Conservation (phyloP, 2,113 vertebrate genomes). For the Seriola dumerili region DNA sequence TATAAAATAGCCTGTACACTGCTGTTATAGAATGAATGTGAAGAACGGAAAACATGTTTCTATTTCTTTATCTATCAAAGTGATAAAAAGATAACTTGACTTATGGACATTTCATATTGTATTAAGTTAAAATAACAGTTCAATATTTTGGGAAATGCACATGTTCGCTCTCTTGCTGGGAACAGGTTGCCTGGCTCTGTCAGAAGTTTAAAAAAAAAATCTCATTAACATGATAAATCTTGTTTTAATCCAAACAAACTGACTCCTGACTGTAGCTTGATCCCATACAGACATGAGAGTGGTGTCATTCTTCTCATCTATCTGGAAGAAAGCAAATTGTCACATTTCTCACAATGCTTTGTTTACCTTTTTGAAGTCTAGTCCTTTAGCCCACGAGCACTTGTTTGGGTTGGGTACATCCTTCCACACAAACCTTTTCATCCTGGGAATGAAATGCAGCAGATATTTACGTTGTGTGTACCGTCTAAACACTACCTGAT, state of each 20-base stretch:
- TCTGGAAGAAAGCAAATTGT: neutral
- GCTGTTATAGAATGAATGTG: neutral
- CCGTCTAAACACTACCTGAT: neutral
- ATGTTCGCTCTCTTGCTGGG: too few relatives aligned
- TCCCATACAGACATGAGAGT: too few relatives aligned
- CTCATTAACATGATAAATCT: too few relatives aligned
- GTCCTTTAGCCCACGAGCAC: slow-evolving; percentile 96
- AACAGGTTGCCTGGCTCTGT: too few relatives aligned
- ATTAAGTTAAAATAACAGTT: too few relatives aligned
- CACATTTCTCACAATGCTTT: too few relatives aligned
- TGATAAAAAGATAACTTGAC: neutral
- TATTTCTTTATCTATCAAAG: neutral
- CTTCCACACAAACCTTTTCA: slow-evolving; percentile 94
- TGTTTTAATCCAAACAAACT: neutral
- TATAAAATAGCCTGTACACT: neutral
- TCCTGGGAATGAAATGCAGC: slow-evolving; percentile 82
- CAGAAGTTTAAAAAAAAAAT: too few relatives aligned
- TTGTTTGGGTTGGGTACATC: slow-evolving; percentile 96
- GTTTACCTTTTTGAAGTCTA: slow-evolving; percentile 93
- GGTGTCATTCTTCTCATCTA: neutral
- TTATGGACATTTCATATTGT: too few relatives aligned
- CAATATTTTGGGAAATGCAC: too few relatives aligned
- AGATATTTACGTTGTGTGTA: slow-evolving; percentile 12
- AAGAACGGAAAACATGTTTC: neutral
- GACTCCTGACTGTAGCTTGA: too few relatives aligned